These are phyloP conservation scores for Anagyrus pseudococci DNA, from an alignment of 2,888 invertebrate species.

Conservation along the genomic window DNA sequence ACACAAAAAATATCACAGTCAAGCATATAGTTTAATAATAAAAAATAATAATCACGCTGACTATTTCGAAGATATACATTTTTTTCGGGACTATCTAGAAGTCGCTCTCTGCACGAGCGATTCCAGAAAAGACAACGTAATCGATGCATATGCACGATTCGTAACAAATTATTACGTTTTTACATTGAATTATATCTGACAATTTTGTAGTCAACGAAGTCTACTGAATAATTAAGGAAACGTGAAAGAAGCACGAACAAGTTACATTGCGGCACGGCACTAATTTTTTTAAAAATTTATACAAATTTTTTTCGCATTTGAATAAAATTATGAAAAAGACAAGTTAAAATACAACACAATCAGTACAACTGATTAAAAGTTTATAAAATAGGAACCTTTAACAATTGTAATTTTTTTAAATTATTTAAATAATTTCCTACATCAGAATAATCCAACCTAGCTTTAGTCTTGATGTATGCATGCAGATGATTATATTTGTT, in stretches of 20 bases:
- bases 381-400: too few relatives aligned
- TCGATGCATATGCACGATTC: conserved; percentile 4
- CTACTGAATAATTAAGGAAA: too few relatives aligned
- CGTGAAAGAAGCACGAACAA: too few relatives aligned
- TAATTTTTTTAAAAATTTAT: conserved; percentile 13
- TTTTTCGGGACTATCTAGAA: conserved; percentile 11
- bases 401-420: too few relatives aligned
- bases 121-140: conserved; percentile 21
- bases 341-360: too few relatives aligned
- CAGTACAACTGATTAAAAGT: too few relatives aligned
- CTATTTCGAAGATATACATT: conserved; percentile 25
- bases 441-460: too few relatives aligned
- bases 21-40: conserved; percentile 36
- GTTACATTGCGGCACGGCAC: background rate
- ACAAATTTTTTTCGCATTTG: conserved; percentile 20
- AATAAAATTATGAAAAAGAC: too few relatives aligned
- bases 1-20: conserved; percentile 42
- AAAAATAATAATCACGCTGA: conserved; percentile 30
- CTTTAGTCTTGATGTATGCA: too few relatives aligned
- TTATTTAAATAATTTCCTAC: too few relatives aligned
- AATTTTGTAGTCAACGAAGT: conserved; percentile 7
- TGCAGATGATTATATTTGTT: too few relatives aligned
- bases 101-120: conserved; percentile 19
- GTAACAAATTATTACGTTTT: conserved; percentile 12
- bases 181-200: conserved; percentile 14